phyloP scores from a whole-genome alignment of 2,113 vertebrate species.

The Hassar affinis region DNA sequence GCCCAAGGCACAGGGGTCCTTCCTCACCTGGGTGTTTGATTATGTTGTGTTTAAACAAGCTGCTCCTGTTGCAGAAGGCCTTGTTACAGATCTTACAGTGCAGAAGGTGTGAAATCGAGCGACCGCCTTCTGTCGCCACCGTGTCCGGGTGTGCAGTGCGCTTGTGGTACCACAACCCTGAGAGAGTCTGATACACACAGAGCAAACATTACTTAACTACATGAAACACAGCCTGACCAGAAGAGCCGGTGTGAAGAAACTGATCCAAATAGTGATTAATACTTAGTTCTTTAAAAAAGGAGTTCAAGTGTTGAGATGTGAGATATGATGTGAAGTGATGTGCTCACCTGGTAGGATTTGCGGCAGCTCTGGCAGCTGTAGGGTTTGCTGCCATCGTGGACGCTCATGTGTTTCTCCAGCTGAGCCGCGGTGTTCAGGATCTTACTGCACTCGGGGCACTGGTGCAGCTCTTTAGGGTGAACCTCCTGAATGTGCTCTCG shows the following conservation, averaged over 20 bases:
- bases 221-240: neutral
- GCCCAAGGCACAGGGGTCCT: neutral
- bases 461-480: conserved; percentile 82
- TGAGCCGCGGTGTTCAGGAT: conserved; percentile 76
- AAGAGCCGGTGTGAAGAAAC: neutral
- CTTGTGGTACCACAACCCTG: conserved; percentile 92
- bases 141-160: conserved; percentile 83
- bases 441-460: conserved; percentile 79
- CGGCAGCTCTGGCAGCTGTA: conserved; percentile 87
- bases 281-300: no score
- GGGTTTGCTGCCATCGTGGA: conserved; percentile 78
- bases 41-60: conserved; percentile 76
- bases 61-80: conserved; percentile 75
- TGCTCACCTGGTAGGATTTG: conserved; percentile 82
- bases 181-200: conserved; percentile 80
- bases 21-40: conserved; percentile 78
- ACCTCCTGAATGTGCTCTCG: conserved; percentile 78
- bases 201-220: neutral
- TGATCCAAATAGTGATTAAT: neutral
- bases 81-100: conserved; percentile 84
- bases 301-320: no score
- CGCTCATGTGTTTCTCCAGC: conserved; percentile 79
- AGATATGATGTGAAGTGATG: neutral
- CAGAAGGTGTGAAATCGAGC: conserved; percentile 76
- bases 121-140: conserved; percentile 78